Percentiles rank a stretch among this genome's conserved stretches.
These are phyloP conservation scores for Catalaphyllia jardinei DNA, from an alignment of 64 coral and sea anemone species.

Conservation along the genomic window DNA sequence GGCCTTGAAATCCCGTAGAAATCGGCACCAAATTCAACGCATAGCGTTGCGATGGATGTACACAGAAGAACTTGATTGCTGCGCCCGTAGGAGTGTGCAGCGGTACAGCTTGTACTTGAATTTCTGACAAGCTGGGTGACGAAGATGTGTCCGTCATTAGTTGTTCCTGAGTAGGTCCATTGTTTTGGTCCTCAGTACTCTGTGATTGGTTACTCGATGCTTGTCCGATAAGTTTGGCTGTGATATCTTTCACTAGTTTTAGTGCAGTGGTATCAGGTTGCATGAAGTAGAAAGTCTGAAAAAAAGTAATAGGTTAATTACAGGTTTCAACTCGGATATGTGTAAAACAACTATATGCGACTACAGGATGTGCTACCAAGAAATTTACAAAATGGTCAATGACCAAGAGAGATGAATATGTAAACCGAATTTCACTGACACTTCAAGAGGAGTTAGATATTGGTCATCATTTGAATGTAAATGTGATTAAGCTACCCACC, in stretches of 20 bases:
- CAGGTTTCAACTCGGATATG: no score
- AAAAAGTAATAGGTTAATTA: background rate
- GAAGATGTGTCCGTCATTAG: background rate
- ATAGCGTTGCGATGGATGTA: constrained; percentile 66
- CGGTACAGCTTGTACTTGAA: constrained; percentile 31
- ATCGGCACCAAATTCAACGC: constrained; percentile 60
- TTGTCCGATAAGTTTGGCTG: background rate
- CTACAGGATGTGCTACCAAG: no score
- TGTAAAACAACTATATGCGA: no score
- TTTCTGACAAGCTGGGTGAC: background rate
- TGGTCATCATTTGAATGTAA: background rate
- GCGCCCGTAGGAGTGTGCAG: constrained; percentile 40
- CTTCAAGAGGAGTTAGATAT: no score
- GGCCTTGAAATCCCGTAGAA: constrained; percentile 49
- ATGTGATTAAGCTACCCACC: background rate
- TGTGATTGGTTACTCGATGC: background rate
- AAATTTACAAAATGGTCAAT: no score
- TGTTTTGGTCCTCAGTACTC: background rate
- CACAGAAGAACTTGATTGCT: constrained; percentile 53
- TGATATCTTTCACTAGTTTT: constrained; percentile 43
- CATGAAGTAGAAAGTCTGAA: constrained; percentile 69
- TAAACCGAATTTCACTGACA: no score
- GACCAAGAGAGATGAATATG: no score
- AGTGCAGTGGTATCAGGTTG: constrained; percentile 55
- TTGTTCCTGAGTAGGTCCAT: background rate